Conservation (phyloP, 1,140 invertebrate genomes). For the Chrysomallon squamiferum region DNA sequence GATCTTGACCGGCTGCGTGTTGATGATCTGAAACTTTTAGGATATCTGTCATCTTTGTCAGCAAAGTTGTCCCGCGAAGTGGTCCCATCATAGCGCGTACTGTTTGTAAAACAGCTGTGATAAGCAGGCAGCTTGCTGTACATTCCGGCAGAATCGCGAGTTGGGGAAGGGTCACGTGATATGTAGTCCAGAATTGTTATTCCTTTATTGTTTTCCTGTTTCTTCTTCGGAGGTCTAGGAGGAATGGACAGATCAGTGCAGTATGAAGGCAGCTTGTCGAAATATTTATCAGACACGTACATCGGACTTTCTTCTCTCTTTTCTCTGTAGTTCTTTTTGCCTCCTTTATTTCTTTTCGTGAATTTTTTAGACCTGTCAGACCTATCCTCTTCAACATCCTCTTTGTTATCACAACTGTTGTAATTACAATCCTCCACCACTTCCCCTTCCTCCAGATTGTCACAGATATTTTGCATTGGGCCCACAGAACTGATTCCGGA, state of each 20-base stretch:
- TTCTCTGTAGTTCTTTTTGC: too few relatives aligned
- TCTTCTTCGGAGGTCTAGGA: conserved; percentile 32
- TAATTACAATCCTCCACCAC: neutral
- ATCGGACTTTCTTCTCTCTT: neutral
- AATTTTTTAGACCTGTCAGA: too few relatives aligned
- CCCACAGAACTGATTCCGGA: too few relatives aligned
- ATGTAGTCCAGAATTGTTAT: conserved; percentile 33
- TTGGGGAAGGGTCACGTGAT: conserved; percentile 37
- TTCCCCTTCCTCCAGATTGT: neutral
- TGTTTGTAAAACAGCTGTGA: conserved; percentile 59
- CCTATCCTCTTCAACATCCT: too few relatives aligned
- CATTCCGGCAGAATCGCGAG: conserved; percentile 13
- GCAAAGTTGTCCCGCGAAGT: neutral
- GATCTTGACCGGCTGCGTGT: conserved; percentile 21
- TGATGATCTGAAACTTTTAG: conserved; percentile 4
- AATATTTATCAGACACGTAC: conserved; percentile 25
- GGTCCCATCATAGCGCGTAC: conserved; percentile 46
- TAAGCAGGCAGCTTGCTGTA: conserved; percentile 56
- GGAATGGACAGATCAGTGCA: conserved; percentile 49
- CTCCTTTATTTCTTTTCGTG: too few relatives aligned
- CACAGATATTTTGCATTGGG: too few relatives aligned
- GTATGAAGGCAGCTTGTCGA: conserved; percentile 55
- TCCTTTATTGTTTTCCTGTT: conserved; percentile 13
- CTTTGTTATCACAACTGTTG: too few relatives aligned
- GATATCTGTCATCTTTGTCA: neutral